Evolutionary conservation across 2,113 vertebrate species (phyloP).

Genomic region (Zapus hudsonius): DNA sequence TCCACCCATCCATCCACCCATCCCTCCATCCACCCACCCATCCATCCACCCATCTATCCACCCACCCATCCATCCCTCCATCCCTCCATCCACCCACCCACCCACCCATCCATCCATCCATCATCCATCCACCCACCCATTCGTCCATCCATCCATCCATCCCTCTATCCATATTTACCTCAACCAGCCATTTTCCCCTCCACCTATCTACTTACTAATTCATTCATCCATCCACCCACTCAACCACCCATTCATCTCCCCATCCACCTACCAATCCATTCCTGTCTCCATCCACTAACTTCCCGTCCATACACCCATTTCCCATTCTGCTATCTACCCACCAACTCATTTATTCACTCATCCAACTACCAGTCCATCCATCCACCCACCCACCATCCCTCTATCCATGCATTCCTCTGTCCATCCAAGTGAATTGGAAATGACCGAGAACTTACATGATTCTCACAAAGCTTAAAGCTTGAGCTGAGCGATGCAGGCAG

Average conservation of each 20-base stretch:
- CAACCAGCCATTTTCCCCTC: background rate
- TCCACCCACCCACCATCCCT: background rate
- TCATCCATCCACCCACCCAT: background rate
- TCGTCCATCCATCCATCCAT: background rate
- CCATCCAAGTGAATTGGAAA: background rate
- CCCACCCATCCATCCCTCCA: background rate
- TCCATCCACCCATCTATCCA: no score
- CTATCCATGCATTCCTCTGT: no score
- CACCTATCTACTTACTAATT: no score
- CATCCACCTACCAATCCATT: background rate
- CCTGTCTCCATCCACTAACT: background rate
- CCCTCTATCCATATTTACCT: no score
- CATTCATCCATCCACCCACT: background rate
- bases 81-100: background rate
- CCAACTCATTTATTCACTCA: background rate
- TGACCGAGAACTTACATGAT: background rate
- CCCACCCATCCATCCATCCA: background rate
- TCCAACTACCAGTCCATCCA: background rate
- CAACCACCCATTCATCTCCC: background rate
- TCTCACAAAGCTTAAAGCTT: background rate
- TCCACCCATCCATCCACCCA: background rate
- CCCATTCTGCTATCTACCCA: background rate
- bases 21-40: background rate
- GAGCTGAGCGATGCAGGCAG: background rate
- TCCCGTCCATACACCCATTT: background rate